These are phyloP conservation scores for Peribatodes rhomboidaria DNA, from an alignment of 2,888 invertebrate species.

Conservation along the genomic window DNA sequence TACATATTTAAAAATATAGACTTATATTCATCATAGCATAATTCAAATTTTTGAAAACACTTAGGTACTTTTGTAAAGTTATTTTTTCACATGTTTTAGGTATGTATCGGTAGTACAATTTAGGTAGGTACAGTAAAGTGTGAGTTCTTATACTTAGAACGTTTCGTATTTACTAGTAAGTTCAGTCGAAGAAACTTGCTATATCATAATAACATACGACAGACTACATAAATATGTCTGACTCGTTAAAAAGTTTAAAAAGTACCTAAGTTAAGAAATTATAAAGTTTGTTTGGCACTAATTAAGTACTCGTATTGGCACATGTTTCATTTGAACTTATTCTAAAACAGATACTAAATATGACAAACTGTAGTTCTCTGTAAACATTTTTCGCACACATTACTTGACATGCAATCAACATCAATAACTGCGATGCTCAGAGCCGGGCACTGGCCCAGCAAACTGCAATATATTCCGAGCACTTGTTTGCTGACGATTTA, in stretches of 20 bases:
- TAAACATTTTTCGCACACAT: constrained; percentile 62
- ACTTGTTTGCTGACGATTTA: constrained; percentile 50
- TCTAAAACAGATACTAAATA: constrained; percentile 49
- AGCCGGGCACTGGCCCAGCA: constrained; percentile 53
- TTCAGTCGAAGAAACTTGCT: constrained; percentile 3
- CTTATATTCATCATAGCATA: constrained; percentile 55
- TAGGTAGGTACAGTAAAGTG: too few relatives aligned
- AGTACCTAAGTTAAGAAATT: constrained; percentile 16
- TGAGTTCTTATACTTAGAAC: too few relatives aligned
- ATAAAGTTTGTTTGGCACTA: constrained; percentile 23
- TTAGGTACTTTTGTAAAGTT: constrained; percentile 4
- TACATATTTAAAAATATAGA: constrained; percentile 41
- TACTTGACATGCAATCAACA: constrained; percentile 71
- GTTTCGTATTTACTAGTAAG: not conserved
- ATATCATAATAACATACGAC: constrained; percentile 2
- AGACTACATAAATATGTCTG: not conserved
- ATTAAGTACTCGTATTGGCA: constrained; percentile 17
- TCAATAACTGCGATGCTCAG: constrained; percentile 56
- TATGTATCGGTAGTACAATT: not conserved
- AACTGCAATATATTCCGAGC: constrained; percentile 50
- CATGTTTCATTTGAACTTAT: constrained; percentile 37
- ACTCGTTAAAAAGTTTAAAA: not conserved
- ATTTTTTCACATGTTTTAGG: not conserved
- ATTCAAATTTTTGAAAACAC: constrained; percentile 40
- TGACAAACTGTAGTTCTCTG: constrained; percentile 22